These are phyloP conservation scores for Tiliacea aurago DNA, from an alignment of 2,888 invertebrate species.

Conservation along the genomic window DNA sequence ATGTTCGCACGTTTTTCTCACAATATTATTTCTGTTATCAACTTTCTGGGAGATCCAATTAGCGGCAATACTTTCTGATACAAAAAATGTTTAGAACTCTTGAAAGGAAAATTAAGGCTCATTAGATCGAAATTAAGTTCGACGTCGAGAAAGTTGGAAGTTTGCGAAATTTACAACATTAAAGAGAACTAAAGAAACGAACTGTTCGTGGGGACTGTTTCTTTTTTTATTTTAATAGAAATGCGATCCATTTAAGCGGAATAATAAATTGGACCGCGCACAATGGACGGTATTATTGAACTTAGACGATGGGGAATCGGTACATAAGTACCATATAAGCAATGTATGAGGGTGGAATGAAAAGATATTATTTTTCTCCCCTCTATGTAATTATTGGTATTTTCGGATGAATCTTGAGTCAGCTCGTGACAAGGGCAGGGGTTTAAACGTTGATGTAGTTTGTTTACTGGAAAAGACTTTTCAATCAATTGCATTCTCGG, in stretches of 20 bases:
- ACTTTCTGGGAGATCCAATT: constrained; percentile 55
- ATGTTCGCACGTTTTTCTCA: constrained; percentile 25
- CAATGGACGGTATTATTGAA: constrained; percentile 53
- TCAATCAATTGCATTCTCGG: not conserved
- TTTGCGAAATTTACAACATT: constrained; percentile 57
- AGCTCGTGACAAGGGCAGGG: constrained; percentile 50
- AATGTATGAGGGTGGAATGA: constrained; percentile 74
- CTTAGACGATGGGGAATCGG: constrained; percentile 47
- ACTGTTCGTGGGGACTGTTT: constrained; percentile 24
- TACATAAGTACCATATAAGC: constrained; percentile 54
- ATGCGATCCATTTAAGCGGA: constrained; percentile 45
- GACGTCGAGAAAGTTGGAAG: constrained; percentile 45
- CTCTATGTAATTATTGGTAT: constrained; percentile 83
- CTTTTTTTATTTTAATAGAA: constrained; percentile 43
- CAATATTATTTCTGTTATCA: constrained; percentile 30
- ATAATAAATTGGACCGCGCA: constrained; percentile 51
- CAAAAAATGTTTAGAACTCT: constrained; percentile 54
- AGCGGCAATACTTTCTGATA: constrained; percentile 50
- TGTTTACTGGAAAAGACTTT: constrained; percentile 38
- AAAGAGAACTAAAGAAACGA: constrained; percentile 45
- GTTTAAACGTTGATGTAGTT: constrained; percentile 32
- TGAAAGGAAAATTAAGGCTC: constrained; percentile 61
- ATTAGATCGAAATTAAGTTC: constrained; percentile 62
- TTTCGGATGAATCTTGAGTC: constrained; percentile 81
- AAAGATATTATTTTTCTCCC: constrained; percentile 75